Evolutionary conservation across 2,888 invertebrate species (phyloP), one percentile per base, ranked within the genome.

Genomic region (Pammene fasciana): DNA sequence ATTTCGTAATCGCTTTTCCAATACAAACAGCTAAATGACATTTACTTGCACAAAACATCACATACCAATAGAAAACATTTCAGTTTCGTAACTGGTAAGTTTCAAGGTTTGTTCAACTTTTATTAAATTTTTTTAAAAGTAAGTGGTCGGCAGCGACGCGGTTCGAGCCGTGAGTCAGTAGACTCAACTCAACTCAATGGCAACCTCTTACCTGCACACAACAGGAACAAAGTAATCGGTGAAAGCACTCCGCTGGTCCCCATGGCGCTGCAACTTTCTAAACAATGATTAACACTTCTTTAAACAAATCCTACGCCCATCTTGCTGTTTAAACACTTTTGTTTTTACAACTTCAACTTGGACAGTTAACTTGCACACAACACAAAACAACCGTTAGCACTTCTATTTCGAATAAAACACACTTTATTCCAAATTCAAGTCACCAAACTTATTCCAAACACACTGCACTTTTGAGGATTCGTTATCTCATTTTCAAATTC

Each of bases 201-300:
- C 84, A 62, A 54, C 43, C 77, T 84, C 90, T 91, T 92, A 92
- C 92, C 92, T 89, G 90, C 82, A 86, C 89, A 90, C 84, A 90
- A 87, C 85, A 90, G 82, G 86, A 90, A 82, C 86, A 88, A 84
- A 83, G 84, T 85, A 82, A 89, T 84, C 79, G 86, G 90, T 86
- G 90, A 91, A 90, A 92, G 89, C 88, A 86, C 84, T 85, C 86
- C 80, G 80, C 84, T 80, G 84, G 79, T 84, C 85, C 85, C 85
- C 92, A 92, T 92, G 80, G 74, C 76, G 79, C 81, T 75, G 77
- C 79, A 81, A 82, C 89, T 89, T 89, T 90, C 90, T 86, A 86
- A 83, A 81, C 79, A 81, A 78, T 80, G 80, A 79, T 81, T 80
- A 73, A 76, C 76, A 77, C 82, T 79, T 82, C 80, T 75, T 77